Evolutionary conservation across 2,113 vertebrate species (phyloP).

Genomic region (Acinonyx jubatus): DNA sequence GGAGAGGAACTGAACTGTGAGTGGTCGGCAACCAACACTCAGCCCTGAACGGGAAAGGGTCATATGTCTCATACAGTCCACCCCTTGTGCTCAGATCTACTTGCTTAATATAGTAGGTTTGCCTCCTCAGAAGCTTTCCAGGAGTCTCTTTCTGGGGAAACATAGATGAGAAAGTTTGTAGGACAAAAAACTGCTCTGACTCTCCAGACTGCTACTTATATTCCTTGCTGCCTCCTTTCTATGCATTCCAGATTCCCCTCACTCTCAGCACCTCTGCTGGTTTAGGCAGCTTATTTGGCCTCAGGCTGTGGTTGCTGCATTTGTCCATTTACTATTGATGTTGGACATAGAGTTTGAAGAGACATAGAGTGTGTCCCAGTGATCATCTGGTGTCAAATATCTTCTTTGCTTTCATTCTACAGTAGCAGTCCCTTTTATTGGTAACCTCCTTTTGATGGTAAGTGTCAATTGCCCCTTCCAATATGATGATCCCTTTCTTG

Average conservation of each 20-base stretch:
- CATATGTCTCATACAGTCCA: neutral
- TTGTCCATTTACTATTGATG: neutral
- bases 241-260: neutral
- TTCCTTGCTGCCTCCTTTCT: neutral
- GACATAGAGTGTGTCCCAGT: neutral
- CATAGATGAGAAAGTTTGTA: neutral
- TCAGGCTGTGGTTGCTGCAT: neutral
- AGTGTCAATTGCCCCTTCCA: neutral
- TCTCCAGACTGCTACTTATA: neutral
- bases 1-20: neutral
- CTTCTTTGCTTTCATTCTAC: neutral
- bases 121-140: neutral
- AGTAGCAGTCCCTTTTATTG: neutral
- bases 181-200: neutral
- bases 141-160: neutral
- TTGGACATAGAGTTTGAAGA: neutral
- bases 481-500: neutral
- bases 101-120: neutral
- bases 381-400: neutral
- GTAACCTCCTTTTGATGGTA: neutral
- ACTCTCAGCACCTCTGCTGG: neutral
- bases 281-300: neutral
- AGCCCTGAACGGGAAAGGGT: neutral
- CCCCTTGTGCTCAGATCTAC: neutral
- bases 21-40: neutral